Base-by-base conservation (phyloP, 2,113 vertebrate genomes). In the Myotis brandtii region DNA sequence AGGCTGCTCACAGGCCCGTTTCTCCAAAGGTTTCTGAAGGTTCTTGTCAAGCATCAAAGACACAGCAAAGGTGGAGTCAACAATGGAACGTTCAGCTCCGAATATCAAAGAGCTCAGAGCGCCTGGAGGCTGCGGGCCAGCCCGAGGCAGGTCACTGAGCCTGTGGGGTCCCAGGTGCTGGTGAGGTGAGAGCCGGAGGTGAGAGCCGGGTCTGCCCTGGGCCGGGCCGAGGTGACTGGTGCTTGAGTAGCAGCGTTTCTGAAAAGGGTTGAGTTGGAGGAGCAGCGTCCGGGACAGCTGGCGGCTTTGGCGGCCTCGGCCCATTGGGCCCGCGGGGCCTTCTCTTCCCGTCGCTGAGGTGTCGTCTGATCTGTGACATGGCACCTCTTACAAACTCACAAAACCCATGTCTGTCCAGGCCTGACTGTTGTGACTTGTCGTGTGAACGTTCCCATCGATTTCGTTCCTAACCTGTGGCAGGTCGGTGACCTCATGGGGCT, bases 61-160 rank as follows among this genome's bases (percentile, higher is more conserved):
- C 94, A 94, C 46, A 92, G 50, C 88, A 83, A 56, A 94, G 77
- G 46, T 79, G 88, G 62, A 93, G 76, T 76, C 72, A 95, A 94
- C 94, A 89, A 7, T 81, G 76, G 79, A 69, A 77, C 87, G 87
- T 92, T 93, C 85, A 88, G 76, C 95, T 80, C 7, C 72, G 76
- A 59, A 21, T 85, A 37, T 73, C 54, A 21, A 8, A 56, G 54
- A 56, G 20, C 54, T 3, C 48, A 54, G 52, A 54, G 52, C 52
- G 18, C 52, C 52, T 21, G 18, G 52, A 2, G 54, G 18, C 7
- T 21, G 54, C 6, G 7, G 54, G 20, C 48, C 52, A 6, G 52
- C 5, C 5, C 43, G 13, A 54, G 20, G 52, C 52, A 54, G 52
- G 18, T 54, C 52, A 2, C 52, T 20, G 52, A 54, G 52, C 18